Conservation (phyloP, 2,888 invertebrate genomes). For the Anarsia innoxiella region DNA sequence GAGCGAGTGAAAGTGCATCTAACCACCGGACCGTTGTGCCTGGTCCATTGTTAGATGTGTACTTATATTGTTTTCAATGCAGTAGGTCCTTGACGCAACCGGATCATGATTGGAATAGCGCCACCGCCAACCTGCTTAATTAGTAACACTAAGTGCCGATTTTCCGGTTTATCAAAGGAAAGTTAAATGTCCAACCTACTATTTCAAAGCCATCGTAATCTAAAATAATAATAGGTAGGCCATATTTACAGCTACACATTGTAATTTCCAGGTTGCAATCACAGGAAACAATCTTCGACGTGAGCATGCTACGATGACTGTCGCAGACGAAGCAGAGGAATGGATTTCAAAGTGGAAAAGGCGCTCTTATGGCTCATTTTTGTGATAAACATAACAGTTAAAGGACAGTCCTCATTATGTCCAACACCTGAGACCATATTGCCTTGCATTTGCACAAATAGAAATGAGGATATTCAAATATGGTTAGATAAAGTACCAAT, state of each 20-base stretch:
- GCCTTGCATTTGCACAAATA: slow-evolving; percentile 87
- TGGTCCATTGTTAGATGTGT: slow-evolving; percentile 56
- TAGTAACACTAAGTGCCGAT: slow-evolving; percentile 7
- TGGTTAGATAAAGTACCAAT: slow-evolving; percentile 72
- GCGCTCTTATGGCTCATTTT: slow-evolving; percentile 48
- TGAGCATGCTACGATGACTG: slow-evolving; percentile 61
- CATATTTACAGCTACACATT: background rate
- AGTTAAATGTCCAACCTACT: too few relatives aligned
- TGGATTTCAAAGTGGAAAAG: slow-evolving; percentile 50
- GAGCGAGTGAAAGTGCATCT: slow-evolving; percentile 63
- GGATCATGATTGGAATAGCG: slow-evolving; percentile 27
- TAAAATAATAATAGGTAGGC: background rate
- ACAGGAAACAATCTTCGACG: slow-evolving; percentile 8
- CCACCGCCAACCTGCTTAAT: slow-evolving; percentile 10
- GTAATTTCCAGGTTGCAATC: slow-evolving; percentile 15
- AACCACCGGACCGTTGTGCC: slow-evolving; percentile 52
- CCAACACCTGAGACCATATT: slow-evolving; percentile 85
- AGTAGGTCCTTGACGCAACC: slow-evolving; percentile 62
- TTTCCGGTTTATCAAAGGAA: too few relatives aligned
- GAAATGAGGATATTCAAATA: slow-evolving; percentile 87
- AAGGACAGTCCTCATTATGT: slow-evolving; percentile 66
- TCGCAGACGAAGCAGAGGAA: slow-evolving; percentile 45
- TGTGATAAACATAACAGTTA: slow-evolving; percentile 28
- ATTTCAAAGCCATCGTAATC: background rate
- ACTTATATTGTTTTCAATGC: slow-evolving; percentile 65